Evolutionary conservation across 2,888 invertebrate genomes (phyloP).

Genomic region (Epirrhoe alternata): DNA sequence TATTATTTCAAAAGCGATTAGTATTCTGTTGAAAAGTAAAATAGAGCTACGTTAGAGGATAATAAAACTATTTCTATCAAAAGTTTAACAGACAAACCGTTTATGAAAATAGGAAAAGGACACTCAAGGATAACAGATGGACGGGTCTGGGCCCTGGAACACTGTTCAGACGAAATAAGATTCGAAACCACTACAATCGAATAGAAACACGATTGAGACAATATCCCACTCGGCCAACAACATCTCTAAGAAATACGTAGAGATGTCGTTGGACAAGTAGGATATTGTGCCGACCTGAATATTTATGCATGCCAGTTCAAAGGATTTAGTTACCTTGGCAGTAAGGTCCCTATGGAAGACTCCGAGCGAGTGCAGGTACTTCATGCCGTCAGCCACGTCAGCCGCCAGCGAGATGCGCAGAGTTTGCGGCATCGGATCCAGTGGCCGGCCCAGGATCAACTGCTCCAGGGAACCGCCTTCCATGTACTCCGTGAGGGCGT

Average conservation of each 20-base stretch:
- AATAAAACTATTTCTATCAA: neutral
- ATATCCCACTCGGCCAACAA: too few relatives aligned
- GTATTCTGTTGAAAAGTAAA: neutral
- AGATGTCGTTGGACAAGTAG: too few relatives aligned
- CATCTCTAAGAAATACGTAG: too few relatives aligned
- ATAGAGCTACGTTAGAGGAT: neutral
- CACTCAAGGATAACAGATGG: too few relatives aligned
- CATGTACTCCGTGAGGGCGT: slow-evolving; percentile 98
- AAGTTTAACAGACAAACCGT: neutral
- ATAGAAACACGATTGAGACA: too few relatives aligned
- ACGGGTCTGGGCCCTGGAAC: too few relatives aligned
- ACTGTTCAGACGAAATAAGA: too few relatives aligned
- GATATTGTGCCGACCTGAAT: neutral
- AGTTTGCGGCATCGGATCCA: slow-evolving; percentile 90
- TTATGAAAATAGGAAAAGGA: too few relatives aligned
- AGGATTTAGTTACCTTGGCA: slow-evolving; percentile 89
- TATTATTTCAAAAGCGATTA: slow-evolving; percentile 23
- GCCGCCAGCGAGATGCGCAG: slow-evolving; percentile 93
- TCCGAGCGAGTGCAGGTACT: slow-evolving; percentile 95
- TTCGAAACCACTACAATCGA: too few relatives aligned
- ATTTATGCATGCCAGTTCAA: too few relatives aligned
- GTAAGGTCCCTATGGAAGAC: slow-evolving; percentile 98
- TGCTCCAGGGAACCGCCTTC: slow-evolving; percentile 97
- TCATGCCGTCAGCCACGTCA: slow-evolving; percentile 96
- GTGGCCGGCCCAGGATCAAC: slow-evolving; percentile 90